Evolutionary conservation across 1,140 invertebrate genomes (phyloP).

Genomic region (Neotoxoptera formosana): DNA sequence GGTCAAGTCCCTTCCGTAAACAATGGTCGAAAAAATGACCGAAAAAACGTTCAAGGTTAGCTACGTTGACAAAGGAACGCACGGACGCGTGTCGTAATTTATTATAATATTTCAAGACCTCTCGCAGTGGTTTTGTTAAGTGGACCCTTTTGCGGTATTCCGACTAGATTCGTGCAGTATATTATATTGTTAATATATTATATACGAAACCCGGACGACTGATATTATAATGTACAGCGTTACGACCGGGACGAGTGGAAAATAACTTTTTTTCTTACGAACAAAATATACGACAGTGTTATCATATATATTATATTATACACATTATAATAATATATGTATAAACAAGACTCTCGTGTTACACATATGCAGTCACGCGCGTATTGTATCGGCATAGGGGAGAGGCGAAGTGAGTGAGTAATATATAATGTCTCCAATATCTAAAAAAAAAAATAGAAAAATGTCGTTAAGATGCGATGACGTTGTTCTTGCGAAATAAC

Average conservation of each 20-base stretch:
- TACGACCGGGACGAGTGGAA: not conserved
- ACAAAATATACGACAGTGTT: not conserved
- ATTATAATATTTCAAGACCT: conserved; percentile 37
- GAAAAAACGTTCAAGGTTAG: conserved; percentile 39
- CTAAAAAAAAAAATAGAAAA: not conserved
- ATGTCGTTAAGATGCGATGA: not conserved
- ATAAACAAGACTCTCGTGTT: conserved; percentile 1
- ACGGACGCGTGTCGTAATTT: not conserved
- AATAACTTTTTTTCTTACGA: not conserved
- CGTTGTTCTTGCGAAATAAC: not conserved
- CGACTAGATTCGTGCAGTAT: not conserved
- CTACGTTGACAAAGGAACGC: not conserved
- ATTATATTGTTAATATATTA: not conserved
- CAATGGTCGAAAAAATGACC: conserved; percentile 31
- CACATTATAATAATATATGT: not conserved
- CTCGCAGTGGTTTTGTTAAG: conserved; percentile 27
- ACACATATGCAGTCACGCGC: not conserved
- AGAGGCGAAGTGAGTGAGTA: not conserved
- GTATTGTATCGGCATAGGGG: not conserved
- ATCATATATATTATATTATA: too few relatives aligned
- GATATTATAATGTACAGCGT: not conserved
- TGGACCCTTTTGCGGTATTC: conserved; percentile 35
- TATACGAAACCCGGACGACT: not conserved
- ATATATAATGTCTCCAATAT: not conserved
- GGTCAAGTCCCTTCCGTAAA: conserved; percentile 48